Base-by-base conservation (phyloP, 2,113 vertebrate genomes). In the Sceloporus tristichus region DNA sequence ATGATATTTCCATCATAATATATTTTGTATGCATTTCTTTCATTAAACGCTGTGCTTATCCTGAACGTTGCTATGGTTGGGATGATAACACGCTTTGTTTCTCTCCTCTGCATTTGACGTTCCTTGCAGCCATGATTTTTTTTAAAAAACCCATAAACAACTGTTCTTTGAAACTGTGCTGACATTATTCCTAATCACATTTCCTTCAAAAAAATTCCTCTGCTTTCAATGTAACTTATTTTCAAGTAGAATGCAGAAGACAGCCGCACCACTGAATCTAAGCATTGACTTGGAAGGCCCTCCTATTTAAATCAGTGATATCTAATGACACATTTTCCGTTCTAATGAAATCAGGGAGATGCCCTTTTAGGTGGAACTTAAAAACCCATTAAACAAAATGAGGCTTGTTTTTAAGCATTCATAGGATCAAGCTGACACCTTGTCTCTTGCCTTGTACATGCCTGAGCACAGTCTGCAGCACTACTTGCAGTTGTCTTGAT, bases 1-100 rank as follows among this genome's bases (percentile, higher is more conserved):
- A 53, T 68, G 71, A 54, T 76, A n/a, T 82, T 75, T 81, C 70
- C 42, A 76, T 76, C 83, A 54, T 89, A 85, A 85, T 75, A n/a
- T 56, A 81, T 82, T 34, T 75, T 85, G n/a, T 27, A 9, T 54
- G 70, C 56, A 54, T 81, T 62, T 48, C 59, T 75, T 9, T 38
- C 34, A 56, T 66, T 85, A 76, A 54, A 8, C 53, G 34, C 19
- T 29, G 38, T 81, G 83, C 77, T 81, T 65, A 81, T 85, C 56
- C 7, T 77, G n/a, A n/a, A 4, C 29, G 82, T 70, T 76, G n/a
- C 56, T 81, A 14, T 40, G 48, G 59, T 5, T 66, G 25, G 68
- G 40, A 85, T 79, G 42, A 81, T 73, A 85, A 81, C 40, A 85
- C 85, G 70, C 8, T 66, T 66, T 34, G 25, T 38, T 81, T 85